These are phyloP conservation scores for Eufriesea mexicana DNA, from an alignment of 1,140 invertebrate genomes.

Conservation along the genomic window DNA sequence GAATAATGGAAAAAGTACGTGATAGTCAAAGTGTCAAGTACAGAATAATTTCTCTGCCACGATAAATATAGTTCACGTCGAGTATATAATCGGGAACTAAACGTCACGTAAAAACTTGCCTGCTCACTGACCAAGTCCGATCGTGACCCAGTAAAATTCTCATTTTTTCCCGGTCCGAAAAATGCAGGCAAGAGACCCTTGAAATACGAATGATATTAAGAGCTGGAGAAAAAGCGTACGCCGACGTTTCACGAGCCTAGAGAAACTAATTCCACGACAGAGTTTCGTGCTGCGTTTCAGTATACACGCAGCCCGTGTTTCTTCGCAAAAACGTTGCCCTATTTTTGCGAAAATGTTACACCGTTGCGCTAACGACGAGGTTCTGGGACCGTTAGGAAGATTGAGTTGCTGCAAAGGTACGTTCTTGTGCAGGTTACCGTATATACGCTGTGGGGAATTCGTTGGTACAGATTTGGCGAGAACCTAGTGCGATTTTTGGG, in stretches of 20 bases:
- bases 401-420: neutral
- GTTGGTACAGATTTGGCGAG: too few species aligned
- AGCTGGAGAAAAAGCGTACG: neutral
- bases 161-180: neutral
- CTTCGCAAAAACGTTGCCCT: neutral
- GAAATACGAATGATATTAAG: neutral
- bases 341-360: neutral
- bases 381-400: neutral
- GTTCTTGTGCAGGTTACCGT: neutral
- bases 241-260: neutral
- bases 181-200: too few species aligned
- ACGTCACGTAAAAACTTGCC: neutral
- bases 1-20: too few species aligned
- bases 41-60: too few species aligned
- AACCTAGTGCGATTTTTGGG: too few species aligned
- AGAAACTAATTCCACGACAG: slow-evolving; percentile 1
- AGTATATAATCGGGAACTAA: neutral
- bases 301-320: neutral
- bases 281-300: neutral
- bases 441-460: too few species aligned
- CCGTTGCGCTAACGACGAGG: too few species aligned
- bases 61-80: neutral
- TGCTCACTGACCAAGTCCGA: neutral
- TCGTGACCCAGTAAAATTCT: slow-evolving; percentile 5
- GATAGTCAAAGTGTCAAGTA: too few species aligned